Base-by-base conservation (phyloP, 2,888 invertebrate species). In the Drepanosiphum platanoidis region DNA sequence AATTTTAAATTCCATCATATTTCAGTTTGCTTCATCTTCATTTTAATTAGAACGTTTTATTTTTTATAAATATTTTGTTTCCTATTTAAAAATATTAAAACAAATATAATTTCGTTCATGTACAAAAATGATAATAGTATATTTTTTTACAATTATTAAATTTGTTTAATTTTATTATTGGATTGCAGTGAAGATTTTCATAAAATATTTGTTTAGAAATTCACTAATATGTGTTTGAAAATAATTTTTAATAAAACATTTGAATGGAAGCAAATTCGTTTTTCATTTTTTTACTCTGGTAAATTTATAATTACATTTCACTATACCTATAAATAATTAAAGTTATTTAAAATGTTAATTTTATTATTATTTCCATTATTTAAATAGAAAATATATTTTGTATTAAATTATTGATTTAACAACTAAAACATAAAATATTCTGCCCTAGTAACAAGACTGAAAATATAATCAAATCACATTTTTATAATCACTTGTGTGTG, bases 1-100 rank as follows among this genome's bases (percentile, higher is more conserved):
- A 36, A 70, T 58, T 80, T 68, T 52, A 36, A 80, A 80, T 68
- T 70, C 11, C 3, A 58, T n/a, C 3, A 22, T 80, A 34, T 79
- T 68, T 64, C 27, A 11, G 2, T 78, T 64, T 64, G 78, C 78
- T 64, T 78, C n/a, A n/a, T n/a, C 30, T 9, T 42, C 22, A 30
- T 64, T 46, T 15, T 46, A 18, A 4, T 46, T 46, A 15, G n/a
- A n/a, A n/a, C n/a, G n/a, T 7, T n/a, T 58, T n/a, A 58, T 58
- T n/a, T 58, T n/a, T 58, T n/a, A n/a, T n/a, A n/a, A n/a, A n/a
- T n/a, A n/a, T n/a, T n/a, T n/a, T n/a, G n/a, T n/a, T 58, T 58
- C n/a, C n/a, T n/a, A n/a, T 58, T 58, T 58, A 8, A 22, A 1
- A 1, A n/a, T n/a, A n/a, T n/a, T n/a, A n/a, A n/a, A 46, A 5